phyloP scores from a whole-genome alignment of 2,888 invertebrate species.

The Fissipunctia ypsillon region DNA sequence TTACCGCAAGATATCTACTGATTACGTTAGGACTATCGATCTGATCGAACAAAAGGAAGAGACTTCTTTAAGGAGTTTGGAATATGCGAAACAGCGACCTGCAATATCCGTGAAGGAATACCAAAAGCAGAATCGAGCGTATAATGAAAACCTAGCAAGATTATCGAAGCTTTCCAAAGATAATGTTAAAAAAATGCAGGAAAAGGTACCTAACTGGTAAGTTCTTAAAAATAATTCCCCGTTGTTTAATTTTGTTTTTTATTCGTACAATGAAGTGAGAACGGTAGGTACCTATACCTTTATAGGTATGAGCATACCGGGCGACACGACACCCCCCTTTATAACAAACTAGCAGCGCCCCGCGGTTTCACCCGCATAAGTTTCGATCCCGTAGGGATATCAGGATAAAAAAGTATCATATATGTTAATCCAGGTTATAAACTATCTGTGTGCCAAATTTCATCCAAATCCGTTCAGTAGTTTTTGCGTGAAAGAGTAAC shows the following conservation, averaged over 20 bases:
- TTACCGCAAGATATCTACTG: conserved; percentile 81
- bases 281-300: neutral
- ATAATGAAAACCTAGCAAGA: conserved; percentile 59
- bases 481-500: no score
- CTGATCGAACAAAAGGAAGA: conserved; percentile 72
- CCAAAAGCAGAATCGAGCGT: conserved; percentile 76
- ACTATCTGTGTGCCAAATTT: no score
- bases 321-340: neutral
- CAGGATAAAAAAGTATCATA: no score
- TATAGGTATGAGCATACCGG: neutral
- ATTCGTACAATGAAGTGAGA: neutral
- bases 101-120: conserved; percentile 78
- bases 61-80: conserved; percentile 78
- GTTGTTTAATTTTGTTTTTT: neutral
- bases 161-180: neutral
- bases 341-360: no score
- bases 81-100: conserved; percentile 80
- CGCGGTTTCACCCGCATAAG: no score
- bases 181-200: neutral
- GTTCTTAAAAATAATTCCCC: neutral
- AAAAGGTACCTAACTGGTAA: conserved; percentile 1
- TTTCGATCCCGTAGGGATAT: no score
- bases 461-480: no score
- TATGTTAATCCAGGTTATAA: no score
- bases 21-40: conserved; percentile 82